These are phyloP conservation scores for Cryptocephalus moraei DNA, from an alignment of 2,888 invertebrate genomes.

Conservation along the genomic window DNA sequence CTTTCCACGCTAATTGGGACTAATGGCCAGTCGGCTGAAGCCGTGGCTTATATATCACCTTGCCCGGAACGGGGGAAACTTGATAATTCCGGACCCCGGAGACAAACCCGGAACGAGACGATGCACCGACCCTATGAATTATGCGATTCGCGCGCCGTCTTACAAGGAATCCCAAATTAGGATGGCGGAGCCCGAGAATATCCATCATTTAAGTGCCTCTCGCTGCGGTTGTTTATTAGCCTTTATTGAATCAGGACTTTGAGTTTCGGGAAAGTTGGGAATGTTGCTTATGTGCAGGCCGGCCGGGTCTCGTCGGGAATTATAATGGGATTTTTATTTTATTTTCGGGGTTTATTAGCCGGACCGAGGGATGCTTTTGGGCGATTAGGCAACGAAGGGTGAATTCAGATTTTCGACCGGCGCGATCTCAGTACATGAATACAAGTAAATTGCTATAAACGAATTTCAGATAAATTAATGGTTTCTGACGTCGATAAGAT, in stretches of 20 bases:
- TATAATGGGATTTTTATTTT: too few relatives aligned
- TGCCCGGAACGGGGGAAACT: constrained; percentile 27
- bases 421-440: too few relatives aligned
- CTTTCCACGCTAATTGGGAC: constrained; percentile 33
- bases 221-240: constrained; percentile 6
- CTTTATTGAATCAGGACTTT: constrained; percentile 8
- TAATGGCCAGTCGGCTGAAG: constrained; percentile 32
- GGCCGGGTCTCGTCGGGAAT: too few relatives aligned
- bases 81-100: constrained; percentile 33
- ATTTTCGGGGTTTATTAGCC: too few relatives aligned
- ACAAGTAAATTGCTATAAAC: too few relatives aligned
- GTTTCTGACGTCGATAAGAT: too few relatives aligned
- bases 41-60: constrained; percentile 31
- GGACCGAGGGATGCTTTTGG: too few relatives aligned
- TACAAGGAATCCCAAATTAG: constrained; percentile 10
- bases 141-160: constrained; percentile 13
- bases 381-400: too few relatives aligned
- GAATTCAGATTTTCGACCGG: too few relatives aligned
- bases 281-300: too few relatives aligned
- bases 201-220: constrained; percentile 12
- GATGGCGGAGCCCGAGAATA: constrained; percentile 5
- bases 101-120: constrained; percentile 18
- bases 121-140: constrained; percentile 24
- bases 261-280: neutral
- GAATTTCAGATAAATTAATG: too few relatives aligned